Conservation (phyloP, 2,888 invertebrate genomes). For the Stenichneumon culpator region DNA sequence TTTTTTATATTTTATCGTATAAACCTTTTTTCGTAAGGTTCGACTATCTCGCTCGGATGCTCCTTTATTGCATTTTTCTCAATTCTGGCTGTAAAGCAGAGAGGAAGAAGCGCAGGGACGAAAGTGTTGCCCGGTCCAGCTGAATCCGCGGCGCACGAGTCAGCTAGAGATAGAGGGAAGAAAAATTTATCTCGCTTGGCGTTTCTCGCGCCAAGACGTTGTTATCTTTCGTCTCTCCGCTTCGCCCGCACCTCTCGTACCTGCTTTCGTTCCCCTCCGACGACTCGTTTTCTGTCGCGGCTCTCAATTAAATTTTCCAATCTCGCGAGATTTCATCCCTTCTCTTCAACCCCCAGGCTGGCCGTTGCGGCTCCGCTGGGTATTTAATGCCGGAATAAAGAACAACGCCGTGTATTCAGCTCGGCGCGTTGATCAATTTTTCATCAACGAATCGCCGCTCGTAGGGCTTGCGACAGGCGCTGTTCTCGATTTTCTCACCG, state of each 20-base stretch:
- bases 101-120: not conserved
- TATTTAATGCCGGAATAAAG: not conserved
- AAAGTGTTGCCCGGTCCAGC: not conserved
- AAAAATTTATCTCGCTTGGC: conserved; percentile 17
- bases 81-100: conserved; percentile 5
- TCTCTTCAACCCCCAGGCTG: not conserved
- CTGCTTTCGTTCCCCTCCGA: not conserved
- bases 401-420: not conserved
- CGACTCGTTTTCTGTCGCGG: conserved; percentile 21
- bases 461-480: not conserved
- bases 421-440: conserved; percentile 43
- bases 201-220: not conserved
- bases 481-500: not conserved
- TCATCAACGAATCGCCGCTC: conserved; percentile 31
- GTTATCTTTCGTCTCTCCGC: not conserved
- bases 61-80: not conserved
- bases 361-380: not conserved
- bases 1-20: conserved; percentile 35
- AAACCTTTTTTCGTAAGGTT: conserved; percentile 4
- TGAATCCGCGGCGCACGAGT: not conserved
- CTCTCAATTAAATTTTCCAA: conserved; percentile 57
- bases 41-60: not conserved
- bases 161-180: not conserved
- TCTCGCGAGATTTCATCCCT: conserved; percentile 38
- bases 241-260: not conserved